Conservation (phyloP, 1,140 invertebrate genomes). For the Phthorimaea operculella region DNA sequence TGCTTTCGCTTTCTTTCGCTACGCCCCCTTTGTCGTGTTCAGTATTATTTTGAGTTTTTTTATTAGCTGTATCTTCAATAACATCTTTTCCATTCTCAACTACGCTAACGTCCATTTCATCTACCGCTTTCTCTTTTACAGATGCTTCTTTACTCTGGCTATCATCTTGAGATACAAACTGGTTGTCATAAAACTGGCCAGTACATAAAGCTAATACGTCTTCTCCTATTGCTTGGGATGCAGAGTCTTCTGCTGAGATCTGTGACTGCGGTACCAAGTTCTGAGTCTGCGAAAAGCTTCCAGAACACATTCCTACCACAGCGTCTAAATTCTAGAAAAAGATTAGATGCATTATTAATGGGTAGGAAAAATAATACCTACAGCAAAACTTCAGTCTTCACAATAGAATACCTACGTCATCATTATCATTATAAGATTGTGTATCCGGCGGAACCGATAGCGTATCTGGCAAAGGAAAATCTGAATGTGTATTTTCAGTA, state of each 20-base stretch:
- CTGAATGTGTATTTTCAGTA: constrained; percentile 9
- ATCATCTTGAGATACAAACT: constrained; percentile 39
- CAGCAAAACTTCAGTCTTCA: no score
- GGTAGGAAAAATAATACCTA: no score
- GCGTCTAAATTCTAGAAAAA: constrained; percentile 21
- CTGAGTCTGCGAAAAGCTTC: constrained; percentile 28
- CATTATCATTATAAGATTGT: constrained; percentile 31
- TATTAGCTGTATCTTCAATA: neutral
- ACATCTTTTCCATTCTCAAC: neutral
- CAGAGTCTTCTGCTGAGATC: constrained; percentile 9
- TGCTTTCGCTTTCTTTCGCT: constrained; percentile 9
- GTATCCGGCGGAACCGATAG: constrained; percentile 27
- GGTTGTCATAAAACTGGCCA: constrained; percentile 56
- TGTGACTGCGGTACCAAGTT: constrained; percentile 16
- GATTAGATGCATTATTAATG: constrained; percentile 7
- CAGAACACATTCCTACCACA: constrained; percentile 27
- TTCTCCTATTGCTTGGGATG: constrained; percentile 45
- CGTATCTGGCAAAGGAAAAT: constrained; percentile 20
- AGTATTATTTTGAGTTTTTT: constrained; percentile 8
- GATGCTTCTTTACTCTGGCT: neutral
- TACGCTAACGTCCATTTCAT: neutral
- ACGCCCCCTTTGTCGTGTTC: neutral
- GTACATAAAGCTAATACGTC: constrained; percentile 48
- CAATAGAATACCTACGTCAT: neutral
- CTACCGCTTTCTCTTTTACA: neutral